Conservation (phyloP, 2,888 invertebrate genomes). For the Choristoneura rosaceana region DNA sequence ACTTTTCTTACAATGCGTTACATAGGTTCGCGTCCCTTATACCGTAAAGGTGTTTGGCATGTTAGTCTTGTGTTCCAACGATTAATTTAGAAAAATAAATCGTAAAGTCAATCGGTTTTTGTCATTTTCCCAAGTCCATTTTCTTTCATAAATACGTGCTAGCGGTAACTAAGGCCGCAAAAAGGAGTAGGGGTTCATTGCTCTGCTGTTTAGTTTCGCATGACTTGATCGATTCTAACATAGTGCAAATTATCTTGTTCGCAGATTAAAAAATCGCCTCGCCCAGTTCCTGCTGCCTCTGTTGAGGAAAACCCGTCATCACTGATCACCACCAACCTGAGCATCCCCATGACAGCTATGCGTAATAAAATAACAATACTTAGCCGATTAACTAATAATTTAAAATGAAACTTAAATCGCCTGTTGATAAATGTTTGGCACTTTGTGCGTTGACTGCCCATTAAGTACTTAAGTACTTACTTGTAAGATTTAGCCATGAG, state of each 20-base stretch:
- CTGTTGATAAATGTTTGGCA: constrained; percentile 19
- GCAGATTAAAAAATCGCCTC: constrained; percentile 82
- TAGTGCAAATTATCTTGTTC: constrained; percentile 50
- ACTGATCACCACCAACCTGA: constrained; percentile 49
- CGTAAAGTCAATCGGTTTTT: not conserved
- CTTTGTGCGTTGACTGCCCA: constrained; percentile 27
- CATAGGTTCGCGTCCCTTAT: too few relatives aligned
- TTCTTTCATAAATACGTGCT: not conserved
- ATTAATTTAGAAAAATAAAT: too few relatives aligned
- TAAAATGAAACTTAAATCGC: not conserved
- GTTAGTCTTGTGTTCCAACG: too few relatives aligned
- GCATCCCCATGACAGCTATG: not conserved
- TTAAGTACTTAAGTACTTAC: constrained; percentile 4
- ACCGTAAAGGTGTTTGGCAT: too few relatives aligned
- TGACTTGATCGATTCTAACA: constrained; percentile 6
- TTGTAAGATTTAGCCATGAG: constrained; percentile 43
- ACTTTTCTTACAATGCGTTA: too few relatives aligned
- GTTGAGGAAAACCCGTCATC: constrained; percentile 74
- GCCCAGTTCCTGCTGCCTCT: constrained; percentile 83
- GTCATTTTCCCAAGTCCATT: not conserved
- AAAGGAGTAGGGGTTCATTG: not conserved
- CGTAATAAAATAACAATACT: not conserved
- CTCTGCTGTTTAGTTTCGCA: not conserved
- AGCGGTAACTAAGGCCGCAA: not conserved
- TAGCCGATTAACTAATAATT: not conserved